phyloP scores from a whole-genome alignment of 2,797 vertebrate genomes.

The Pseudocheirus occidentalis region DNA sequence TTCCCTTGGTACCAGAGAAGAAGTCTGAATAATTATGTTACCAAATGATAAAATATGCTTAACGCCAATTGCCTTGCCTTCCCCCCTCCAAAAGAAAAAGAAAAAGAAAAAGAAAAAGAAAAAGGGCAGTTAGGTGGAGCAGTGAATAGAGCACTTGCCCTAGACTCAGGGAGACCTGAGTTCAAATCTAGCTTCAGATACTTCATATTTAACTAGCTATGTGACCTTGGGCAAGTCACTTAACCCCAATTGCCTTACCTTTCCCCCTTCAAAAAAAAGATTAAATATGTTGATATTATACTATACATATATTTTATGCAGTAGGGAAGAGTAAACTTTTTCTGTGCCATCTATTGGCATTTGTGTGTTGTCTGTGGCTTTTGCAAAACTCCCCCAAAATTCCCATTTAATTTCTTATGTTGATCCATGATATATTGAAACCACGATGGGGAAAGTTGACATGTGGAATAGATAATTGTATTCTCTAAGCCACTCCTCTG shows the following conservation, averaged over 20 bases:
- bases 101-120: no score
- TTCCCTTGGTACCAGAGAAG: neutral
- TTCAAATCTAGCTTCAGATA: no score
- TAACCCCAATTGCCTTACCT: no score
- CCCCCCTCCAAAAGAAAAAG: no score
- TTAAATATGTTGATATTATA: neutral
- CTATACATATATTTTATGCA: neutral
- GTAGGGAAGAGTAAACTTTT: no score
- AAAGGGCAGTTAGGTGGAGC: no score
- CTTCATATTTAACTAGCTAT: no score
- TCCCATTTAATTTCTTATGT: neutral
- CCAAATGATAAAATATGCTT: neutral
- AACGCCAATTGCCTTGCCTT: no score
- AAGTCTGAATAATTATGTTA: neutral
- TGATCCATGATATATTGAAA: neutral
- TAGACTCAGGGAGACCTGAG: no score
- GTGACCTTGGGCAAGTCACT: no score
- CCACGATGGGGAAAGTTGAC: neutral
- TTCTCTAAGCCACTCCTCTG: neutral
- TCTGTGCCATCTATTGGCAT: neutral
- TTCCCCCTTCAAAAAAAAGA: neutral
- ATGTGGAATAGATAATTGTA: neutral
- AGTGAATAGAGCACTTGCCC: no score
- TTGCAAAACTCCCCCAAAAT: neutral
- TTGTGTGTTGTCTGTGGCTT: neutral